Percentiles rank a stretch among this genome's conserved stretches.
Evolutionary conservation across 2,888 invertebrate species (phyloP).

Genomic region (Cabera pusaria): DNA sequence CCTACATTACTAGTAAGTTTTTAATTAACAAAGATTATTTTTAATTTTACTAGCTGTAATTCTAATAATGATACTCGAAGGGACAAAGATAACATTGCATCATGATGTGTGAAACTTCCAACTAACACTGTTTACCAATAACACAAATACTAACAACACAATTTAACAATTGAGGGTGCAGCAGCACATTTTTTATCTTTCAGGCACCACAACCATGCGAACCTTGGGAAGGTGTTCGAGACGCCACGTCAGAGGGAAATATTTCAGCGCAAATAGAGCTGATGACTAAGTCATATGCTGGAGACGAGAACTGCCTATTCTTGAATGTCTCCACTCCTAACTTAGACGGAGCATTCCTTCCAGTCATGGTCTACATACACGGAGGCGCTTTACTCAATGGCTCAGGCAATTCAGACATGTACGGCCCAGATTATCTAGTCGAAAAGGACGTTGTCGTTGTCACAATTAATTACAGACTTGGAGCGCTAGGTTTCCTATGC

Average conservation of each 20-base stretch:
- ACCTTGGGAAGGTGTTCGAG: conserved; percentile 82
- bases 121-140: too few relatives aligned
- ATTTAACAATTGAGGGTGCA: too few relatives aligned
- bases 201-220: conserved; percentile 83
- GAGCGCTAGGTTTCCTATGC: conserved; percentile 67
- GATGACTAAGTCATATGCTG: conserved; percentile 64
- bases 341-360: conserved; percentile 71
- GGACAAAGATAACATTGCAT: too few relatives aligned
- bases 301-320: conserved; percentile 87
- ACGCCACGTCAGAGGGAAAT: conserved; percentile 85
- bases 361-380: conserved; percentile 84
- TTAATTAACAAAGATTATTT: too few relatives aligned
- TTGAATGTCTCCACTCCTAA: conserved; percentile 87
- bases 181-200: conserved; percentile 36
- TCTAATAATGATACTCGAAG: too few relatives aligned
- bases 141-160: too few relatives aligned
- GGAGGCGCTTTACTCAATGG: conserved; percentile 81
- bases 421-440: conserved; percentile 79
- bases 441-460: conserved; percentile 83
- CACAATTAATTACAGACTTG: conserved; percentile 81
- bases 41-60: too few relatives aligned
- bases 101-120: too few relatives aligned
- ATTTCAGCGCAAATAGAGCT: conserved; percentile 83
- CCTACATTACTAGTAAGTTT: too few relatives aligned
- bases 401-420: conserved; percentile 72